These are phyloP conservation scores for Otus scops DNA, from an alignment of 2,797 vertebrate genomes.

Conservation along the genomic window DNA sequence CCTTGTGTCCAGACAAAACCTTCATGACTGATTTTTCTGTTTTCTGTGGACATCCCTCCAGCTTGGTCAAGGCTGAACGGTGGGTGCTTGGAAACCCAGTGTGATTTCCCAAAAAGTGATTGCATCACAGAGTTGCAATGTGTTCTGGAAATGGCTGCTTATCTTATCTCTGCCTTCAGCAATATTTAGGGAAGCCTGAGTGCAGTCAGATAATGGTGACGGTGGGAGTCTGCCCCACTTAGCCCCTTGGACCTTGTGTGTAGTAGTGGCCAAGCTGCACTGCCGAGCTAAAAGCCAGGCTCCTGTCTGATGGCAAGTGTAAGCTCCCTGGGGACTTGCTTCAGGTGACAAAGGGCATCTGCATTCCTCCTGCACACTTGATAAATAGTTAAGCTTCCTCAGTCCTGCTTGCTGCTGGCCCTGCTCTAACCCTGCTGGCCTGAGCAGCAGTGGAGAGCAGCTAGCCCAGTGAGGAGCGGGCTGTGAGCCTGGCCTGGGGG, in stretches of 20 bases:
- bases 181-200: background rate
- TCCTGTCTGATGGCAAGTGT: background rate
- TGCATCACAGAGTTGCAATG: background rate
- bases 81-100: background rate
- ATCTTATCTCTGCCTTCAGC: slow-evolving; percentile 23
- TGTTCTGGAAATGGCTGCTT: background rate
- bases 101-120: background rate
- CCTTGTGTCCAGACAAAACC: background rate
- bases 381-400: background rate
- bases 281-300: background rate
- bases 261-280: background rate
- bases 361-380: background rate
- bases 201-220: background rate
- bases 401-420: background rate
- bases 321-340: background rate
- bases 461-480: rapidly evolving
- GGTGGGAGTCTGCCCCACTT: background rate
- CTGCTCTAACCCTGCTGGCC: background rate
- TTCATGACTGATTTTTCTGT: background rate
- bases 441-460: background rate
- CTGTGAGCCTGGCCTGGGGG: background rate
- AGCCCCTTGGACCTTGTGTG: background rate
- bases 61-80: background rate
- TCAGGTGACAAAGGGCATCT: background rate
- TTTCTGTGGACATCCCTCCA: background rate